Evolutionary conservation across 2,888 invertebrate species (phyloP).

Genomic region (Spodoptera exigua): DNA sequence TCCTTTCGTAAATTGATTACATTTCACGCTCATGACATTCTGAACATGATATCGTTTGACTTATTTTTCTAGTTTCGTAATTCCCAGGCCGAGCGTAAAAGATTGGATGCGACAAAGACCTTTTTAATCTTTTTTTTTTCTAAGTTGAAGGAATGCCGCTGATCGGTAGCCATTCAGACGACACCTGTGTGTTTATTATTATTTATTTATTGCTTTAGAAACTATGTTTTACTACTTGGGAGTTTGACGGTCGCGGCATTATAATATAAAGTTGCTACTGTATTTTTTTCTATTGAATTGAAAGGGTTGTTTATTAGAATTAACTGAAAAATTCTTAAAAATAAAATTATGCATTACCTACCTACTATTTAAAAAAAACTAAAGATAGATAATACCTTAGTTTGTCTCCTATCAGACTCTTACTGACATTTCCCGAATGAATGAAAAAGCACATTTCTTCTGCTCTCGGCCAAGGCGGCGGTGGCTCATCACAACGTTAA

Average conservation of each 20-base stretch:
- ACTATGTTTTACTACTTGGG: conserved; percentile 16
- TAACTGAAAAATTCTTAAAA: neutral
- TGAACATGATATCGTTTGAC: conserved; percentile 57
- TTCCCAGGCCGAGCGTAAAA: conserved; percentile 46
- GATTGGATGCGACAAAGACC: conserved; percentile 65
- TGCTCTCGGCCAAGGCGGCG: no score
- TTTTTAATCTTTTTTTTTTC: conserved; percentile 53
- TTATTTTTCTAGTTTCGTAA: conserved; percentile 58
- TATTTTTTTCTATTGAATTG: neutral
- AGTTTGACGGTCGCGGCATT: neutral
- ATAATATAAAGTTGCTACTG: neutral
- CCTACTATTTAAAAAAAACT: no score
- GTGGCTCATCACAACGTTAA: no score
- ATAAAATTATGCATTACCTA: conserved; percentile 2
- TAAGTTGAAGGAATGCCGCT: conserved; percentile 63
- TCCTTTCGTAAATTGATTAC: conserved; percentile 53
- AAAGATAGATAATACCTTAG: no score
- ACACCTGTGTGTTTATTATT: conserved; percentile 69
- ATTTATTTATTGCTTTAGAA: conserved; percentile 30
- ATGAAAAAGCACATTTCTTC: no score
- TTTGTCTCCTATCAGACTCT: no score
- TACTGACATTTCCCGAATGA: no score
- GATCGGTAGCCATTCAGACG: conserved; percentile 70
- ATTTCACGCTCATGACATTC: conserved; percentile 44
- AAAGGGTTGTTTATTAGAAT: neutral